A percentile compares a stretch with the other conserved stretches of the same genome.
Evolutionary conservation across 2,797 vertebrate species (phyloP).

Genomic region (Columba guinea): DNA sequence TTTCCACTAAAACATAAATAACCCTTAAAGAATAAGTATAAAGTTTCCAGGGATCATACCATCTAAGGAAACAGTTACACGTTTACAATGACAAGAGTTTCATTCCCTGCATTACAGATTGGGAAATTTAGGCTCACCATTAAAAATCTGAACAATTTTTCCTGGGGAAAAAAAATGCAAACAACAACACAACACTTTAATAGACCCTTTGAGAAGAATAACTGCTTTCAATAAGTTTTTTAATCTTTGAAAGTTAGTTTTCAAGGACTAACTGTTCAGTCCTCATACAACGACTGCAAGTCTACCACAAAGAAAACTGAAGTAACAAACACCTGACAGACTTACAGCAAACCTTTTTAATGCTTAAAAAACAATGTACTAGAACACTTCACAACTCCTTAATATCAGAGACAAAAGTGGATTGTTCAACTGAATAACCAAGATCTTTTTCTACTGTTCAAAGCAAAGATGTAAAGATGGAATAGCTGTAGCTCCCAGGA

Average conservation of each 20-base stretch:
- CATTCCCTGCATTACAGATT: not conserved
- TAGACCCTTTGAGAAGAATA: not conserved
- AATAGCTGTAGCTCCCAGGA: not conserved
- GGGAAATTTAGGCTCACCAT: not conserved
- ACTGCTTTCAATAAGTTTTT: not conserved
- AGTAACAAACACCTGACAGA: not conserved
- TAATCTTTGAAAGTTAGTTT: not conserved
- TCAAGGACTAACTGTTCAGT: not conserved
- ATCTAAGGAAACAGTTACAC: not conserved
- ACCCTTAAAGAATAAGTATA: not conserved
- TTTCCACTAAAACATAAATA: not conserved
- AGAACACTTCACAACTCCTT: not conserved
- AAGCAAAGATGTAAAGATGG: not conserved
- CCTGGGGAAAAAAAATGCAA: too few relatives aligned
- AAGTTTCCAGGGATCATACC: not conserved
- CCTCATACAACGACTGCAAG: not conserved
- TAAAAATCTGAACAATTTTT: not conserved
- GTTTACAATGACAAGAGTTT: not conserved
- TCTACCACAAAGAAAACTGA: not conserved
- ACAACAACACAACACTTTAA: not conserved
- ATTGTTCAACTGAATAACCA: not conserved
- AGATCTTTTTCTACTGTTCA: not conserved
- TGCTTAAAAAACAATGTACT: not conserved
- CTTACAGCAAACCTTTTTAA: not conserved
- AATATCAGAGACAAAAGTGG: not conserved